Evolutionary conservation across 2,888 invertebrate genomes (phyloP).

Genomic region (Anthrax anthrax): DNA sequence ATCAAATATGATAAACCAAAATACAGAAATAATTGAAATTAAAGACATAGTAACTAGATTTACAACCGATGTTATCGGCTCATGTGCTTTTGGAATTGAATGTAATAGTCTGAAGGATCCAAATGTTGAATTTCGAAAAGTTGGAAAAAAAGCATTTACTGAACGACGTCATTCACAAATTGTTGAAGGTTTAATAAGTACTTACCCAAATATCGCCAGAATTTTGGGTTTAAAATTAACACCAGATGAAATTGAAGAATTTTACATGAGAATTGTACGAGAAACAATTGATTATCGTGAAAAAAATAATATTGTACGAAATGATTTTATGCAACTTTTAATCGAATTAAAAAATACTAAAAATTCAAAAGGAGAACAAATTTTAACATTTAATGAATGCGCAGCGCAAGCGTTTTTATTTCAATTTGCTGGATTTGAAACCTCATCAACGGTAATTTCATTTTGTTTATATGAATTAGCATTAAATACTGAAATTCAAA

Average conservation of each 20-base stretch:
- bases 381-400: slow-evolving; percentile 34
- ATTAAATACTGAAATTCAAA: slow-evolving; percentile 33
- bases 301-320: slow-evolving; percentile 25
- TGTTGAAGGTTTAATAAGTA: background rate
- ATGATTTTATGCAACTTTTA: slow-evolving; percentile 39
- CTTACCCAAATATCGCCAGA: slow-evolving; percentile 2
- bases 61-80: slow-evolving; percentile 33
- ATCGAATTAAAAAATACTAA: slow-evolving; percentile 31
- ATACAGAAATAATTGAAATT: slow-evolving; percentile 20
- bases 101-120: slow-evolving; percentile 24
- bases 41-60: slow-evolving; percentile 28
- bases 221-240: slow-evolving; percentile 1
- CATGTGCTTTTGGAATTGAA: slow-evolving; percentile 30
- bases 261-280: slow-evolving; percentile 24
- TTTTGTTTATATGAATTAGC: slow-evolving; percentile 38
- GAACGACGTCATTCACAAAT: background rate
- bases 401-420: slow-evolving; percentile 41
- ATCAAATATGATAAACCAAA: slow-evolving; percentile 13
- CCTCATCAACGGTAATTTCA: slow-evolving; percentile 36
- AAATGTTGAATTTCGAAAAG: slow-evolving; percentile 20
- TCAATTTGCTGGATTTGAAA: slow-evolving; percentile 40
- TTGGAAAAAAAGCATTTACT: slow-evolving; percentile 9
- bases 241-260: slow-evolving; percentile 19
- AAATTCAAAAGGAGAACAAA: slow-evolving; percentile 5
- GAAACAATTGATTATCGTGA: slow-evolving; percentile 32